A percentile compares a stretch with the other conserved stretches of the same genome.
Conservation (phyloP, 2,797 vertebrate genomes). For the Argentina silus region DNA sequence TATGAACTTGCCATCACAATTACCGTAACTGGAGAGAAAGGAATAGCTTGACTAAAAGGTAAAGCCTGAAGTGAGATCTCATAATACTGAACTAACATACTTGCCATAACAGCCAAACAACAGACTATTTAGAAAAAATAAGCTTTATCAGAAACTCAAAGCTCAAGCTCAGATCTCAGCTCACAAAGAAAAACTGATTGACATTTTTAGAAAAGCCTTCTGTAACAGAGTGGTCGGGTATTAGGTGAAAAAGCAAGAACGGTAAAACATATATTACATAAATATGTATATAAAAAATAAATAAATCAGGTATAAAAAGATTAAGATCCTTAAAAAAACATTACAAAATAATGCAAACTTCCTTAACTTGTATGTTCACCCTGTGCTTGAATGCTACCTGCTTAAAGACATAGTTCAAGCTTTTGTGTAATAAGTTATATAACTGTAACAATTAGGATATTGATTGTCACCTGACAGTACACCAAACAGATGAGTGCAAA, state of each 20-base stretch:
- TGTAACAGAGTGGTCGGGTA: background rate
- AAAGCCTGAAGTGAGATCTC: too few relatives aligned
- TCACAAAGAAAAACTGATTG: background rate
- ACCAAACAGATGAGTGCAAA: background rate
- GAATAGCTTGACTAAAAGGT: too few relatives aligned
- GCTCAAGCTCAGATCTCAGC: background rate
- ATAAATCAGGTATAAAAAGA: background rate
- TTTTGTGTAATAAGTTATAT: background rate
- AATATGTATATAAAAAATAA: background rate
- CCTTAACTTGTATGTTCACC: background rate
- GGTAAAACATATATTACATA: background rate
- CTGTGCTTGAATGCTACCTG: background rate
- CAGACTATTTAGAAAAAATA: background rate
- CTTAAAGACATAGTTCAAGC: background rate
- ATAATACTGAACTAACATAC: too few relatives aligned
- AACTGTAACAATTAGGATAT: constrained; percentile 1
- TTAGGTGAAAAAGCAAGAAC: background rate
- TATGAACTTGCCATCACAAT: background rate
- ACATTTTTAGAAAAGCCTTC: background rate
- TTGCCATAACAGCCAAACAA: background rate
- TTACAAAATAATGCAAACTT: background rate
- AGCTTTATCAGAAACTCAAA: background rate
- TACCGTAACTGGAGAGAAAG: background rate
- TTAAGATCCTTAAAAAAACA: background rate
- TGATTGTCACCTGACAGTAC: constrained; percentile 3